Percentiles rank a stretch among this genome's conserved stretches.
phyloP scores from a whole-genome alignment of 2,113 vertebrate genomes.

The Cyphomyrus plagiostoma region DNA sequence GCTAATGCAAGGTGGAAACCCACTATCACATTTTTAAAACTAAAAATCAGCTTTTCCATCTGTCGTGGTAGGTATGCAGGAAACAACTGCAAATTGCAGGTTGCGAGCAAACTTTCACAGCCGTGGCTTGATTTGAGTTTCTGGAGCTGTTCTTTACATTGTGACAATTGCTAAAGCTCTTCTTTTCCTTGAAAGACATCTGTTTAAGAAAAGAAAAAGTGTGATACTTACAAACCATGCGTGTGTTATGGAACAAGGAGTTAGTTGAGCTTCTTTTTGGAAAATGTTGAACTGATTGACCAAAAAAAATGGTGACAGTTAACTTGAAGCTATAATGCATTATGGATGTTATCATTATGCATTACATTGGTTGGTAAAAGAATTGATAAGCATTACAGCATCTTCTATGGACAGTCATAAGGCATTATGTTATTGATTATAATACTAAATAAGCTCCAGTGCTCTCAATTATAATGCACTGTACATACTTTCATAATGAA shows the following conservation, averaged over 20 bases:
- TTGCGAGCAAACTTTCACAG: constrained; percentile 41
- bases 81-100: not conserved
- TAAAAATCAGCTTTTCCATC: constrained; percentile 11
- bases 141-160: constrained; percentile 12
- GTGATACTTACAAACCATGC: not conserved
- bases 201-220: not conserved
- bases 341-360: not conserved
- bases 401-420: not conserved
- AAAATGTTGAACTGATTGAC: not conserved
- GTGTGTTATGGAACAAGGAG: not conserved
- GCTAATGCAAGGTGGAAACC: constrained; percentile 34
- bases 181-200: not conserved
- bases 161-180: constrained; percentile 19
- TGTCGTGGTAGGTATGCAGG: not conserved
- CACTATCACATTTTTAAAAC: constrained; percentile 57
- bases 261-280: not conserved
- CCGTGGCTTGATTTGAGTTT: constrained; percentile 34
- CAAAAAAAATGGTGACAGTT: not conserved
- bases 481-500: too few relatives aligned
- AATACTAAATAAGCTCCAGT: too few relatives aligned
- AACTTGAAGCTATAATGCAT: not conserved
- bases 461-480: too few relatives aligned
- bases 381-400: not conserved
- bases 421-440: not conserved
- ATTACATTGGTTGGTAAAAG: not conserved